A percentile compares a stretch with the other conserved stretches of the same genome.
phyloP scores from a whole-genome alignment of 2,113 vertebrate species.

The Melospiza melodia region DNA sequence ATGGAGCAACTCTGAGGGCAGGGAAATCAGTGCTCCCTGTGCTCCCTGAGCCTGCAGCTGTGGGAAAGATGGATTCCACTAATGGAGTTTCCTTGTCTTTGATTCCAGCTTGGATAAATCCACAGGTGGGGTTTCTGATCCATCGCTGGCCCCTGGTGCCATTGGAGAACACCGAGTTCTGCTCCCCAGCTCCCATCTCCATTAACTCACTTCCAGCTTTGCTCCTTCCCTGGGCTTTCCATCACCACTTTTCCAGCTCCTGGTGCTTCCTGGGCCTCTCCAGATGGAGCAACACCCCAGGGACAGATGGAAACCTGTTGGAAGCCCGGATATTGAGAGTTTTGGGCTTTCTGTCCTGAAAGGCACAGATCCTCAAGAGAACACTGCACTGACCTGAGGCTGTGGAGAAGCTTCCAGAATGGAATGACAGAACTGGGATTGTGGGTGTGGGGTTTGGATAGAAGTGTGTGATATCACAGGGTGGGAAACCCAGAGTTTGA shows the following conservation, averaged over 20 bases:
- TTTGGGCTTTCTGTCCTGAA: background rate
- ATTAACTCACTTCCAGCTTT: background rate
- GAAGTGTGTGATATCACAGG: background rate
- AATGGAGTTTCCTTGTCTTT: constrained; percentile 5
- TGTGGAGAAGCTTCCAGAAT: background rate
- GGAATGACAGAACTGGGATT: background rate
- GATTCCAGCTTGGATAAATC: background rate
- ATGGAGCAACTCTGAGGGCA: background rate
- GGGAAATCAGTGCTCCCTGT: background rate
- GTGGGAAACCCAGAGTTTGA: background rate
- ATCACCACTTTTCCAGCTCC: accelerated
- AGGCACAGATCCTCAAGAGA: accelerated
- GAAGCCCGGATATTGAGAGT: background rate
- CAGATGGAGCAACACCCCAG: background rate
- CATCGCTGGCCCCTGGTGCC: background rate
- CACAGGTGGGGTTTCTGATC: background rate
- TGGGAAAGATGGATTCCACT: background rate
- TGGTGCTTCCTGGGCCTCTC: background rate
- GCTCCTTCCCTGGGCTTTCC: background rate
- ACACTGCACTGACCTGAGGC: background rate
- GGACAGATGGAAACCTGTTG: background rate
- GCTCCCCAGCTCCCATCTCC: background rate
- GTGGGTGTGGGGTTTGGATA: background rate
- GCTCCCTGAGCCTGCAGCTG: background rate
- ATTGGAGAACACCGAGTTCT: background rate